phyloP scores from a whole-genome alignment of 1,140 invertebrate genomes.

The Pomacea maculata region DNA sequence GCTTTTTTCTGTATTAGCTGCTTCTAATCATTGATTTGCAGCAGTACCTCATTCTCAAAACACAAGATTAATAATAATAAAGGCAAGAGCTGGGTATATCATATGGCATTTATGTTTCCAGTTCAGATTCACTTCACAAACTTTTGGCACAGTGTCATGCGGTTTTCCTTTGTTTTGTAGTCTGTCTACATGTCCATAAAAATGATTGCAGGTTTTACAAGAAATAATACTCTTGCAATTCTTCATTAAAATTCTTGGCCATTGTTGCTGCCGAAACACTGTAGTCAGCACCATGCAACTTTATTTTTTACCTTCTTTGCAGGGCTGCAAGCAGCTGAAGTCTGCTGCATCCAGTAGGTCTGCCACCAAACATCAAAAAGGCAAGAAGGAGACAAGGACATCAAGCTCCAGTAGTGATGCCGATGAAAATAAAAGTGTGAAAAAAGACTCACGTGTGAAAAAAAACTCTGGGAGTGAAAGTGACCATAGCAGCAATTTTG shows the following conservation, averaged over 20 bases:
- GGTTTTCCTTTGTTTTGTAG: too few relatives aligned
- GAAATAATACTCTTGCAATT: background rate
- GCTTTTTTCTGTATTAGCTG: too few relatives aligned
- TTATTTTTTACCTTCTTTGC: background rate
- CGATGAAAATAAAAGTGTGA: slow-evolving; percentile 15
- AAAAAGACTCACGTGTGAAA: background rate
- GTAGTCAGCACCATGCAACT: too few relatives aligned
- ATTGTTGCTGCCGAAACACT: background rate
- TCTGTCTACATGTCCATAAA: too few relatives aligned
- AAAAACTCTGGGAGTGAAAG: slow-evolving; percentile 6
- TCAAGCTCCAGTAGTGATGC: background rate
- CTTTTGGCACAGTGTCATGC: too few relatives aligned
- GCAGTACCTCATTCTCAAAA: too few relatives aligned
- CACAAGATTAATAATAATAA: too few relatives aligned
- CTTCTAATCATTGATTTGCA: too few relatives aligned
- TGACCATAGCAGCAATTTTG: slow-evolving; percentile 8
- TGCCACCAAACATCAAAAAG: background rate
- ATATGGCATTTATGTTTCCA: too few relatives aligned
- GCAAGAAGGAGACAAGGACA: background rate
- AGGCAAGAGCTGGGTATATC: too few relatives aligned
- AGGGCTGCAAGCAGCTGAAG: slow-evolving; percentile 24
- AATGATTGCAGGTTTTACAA: too few relatives aligned
- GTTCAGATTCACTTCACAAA: too few relatives aligned
- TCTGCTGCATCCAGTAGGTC: slow-evolving; percentile 23
- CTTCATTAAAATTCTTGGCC: background rate